Conservation (phyloP, 2,797 vertebrate species). For the Limnodromus scolopaceus region DNA sequence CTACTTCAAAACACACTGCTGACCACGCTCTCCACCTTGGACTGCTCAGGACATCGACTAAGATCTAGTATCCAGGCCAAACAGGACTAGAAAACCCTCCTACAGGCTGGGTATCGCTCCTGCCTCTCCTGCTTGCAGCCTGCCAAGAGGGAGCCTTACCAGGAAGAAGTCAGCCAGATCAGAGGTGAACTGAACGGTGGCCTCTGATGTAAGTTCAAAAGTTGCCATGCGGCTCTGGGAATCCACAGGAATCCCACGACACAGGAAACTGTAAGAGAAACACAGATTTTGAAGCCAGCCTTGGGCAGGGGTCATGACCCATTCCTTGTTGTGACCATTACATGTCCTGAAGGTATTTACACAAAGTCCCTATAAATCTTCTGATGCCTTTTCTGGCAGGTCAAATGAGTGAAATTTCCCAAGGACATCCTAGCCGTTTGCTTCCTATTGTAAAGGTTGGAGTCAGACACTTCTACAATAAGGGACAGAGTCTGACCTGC, state of each 20-base stretch:
- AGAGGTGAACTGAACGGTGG: conserved; percentile 84
- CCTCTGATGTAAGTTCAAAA: conserved; percentile 83
- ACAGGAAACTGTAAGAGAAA: conserved; percentile 86
- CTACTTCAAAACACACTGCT: not conserved
- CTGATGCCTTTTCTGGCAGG: conserved; percentile 8
- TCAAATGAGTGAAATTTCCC: not conserved
- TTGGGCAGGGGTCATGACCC: not conserved
- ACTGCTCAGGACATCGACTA: not conserved
- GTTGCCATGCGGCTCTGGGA: conserved; percentile 78
- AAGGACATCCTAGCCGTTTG: conserved; percentile 42
- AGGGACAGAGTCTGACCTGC: not conserved
- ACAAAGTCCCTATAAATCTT: conserved; percentile 1
- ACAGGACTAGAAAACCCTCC: not conserved
- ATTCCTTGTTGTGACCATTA: not conserved
- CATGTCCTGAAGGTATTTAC: not conserved
- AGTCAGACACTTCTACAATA: not conserved
- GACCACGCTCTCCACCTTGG: not conserved
- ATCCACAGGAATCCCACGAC: conserved; percentile 86
- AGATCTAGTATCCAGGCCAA: not conserved
- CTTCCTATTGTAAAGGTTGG: conserved; percentile 21
- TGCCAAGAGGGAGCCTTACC: conserved; percentile 77
- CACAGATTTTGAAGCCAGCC: not conserved
- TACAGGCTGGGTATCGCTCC: not conserved
- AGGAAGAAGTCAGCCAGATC: conserved; percentile 88
- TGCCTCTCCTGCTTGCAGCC: not conserved